These are phyloP conservation scores for Sprattus sprattus DNA, from an alignment of 2,113 vertebrate species.

Conservation along the genomic window DNA sequence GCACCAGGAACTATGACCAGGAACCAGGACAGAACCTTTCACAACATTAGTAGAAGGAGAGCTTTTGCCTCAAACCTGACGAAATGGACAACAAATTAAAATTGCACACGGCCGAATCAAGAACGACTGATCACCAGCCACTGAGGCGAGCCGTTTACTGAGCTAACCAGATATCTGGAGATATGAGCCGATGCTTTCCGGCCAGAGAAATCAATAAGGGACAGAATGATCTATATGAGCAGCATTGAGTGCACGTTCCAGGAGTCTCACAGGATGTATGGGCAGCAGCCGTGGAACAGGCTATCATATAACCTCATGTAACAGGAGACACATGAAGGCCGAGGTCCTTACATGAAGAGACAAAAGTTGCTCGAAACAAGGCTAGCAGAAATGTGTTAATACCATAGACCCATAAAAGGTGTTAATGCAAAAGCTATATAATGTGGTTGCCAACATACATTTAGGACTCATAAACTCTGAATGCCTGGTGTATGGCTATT, in stretches of 20 bases:
- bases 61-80: too few relatives aligned
- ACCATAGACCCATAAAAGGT: too few relatives aligned
- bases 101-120: not conserved
- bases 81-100: too few relatives aligned
- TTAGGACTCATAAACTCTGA: not conserved
- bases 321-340: not conserved
- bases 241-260: not conserved
- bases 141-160: not conserved
- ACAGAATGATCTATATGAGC: not conserved
- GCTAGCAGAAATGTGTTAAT: too few relatives aligned
- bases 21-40: not conserved
- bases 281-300: not conserved
- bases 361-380: too few relatives aligned
- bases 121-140: not conserved
- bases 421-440: not conserved
- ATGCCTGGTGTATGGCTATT: not conserved
- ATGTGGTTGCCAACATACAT: not conserved
- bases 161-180: not conserved
- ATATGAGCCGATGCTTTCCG: not conserved
- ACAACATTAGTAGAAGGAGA: not conserved
- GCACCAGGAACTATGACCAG: not conserved
- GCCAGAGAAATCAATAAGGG: not conserved
- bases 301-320: not conserved
- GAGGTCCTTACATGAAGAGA: too few relatives aligned
- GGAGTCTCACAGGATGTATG: not conserved